A percentile compares a stretch with the other conserved stretches of the same genome.
phyloP scores from a whole-genome alignment of 2,888 invertebrate species.

The Rhopalosiphum nymphaeae region DNA sequence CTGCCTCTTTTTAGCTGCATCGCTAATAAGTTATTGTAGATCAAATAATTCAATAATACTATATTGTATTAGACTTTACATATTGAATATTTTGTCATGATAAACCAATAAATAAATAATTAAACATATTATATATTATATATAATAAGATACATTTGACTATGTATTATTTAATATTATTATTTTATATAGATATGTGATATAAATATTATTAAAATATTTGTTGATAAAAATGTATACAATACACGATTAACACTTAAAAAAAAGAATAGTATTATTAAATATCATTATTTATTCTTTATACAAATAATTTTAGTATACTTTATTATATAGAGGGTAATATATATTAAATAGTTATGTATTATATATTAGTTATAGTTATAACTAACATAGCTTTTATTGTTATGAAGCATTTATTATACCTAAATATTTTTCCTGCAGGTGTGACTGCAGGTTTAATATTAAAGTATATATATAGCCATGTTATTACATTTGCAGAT shows the following conservation, averaged over 20 bases:
- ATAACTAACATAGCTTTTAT: neutral
- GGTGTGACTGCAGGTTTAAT: conserved; percentile 31
- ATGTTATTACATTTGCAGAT: conserved; percentile 43
- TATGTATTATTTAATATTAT: neutral
- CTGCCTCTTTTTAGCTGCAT: neutral
- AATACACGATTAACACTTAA: neutral
- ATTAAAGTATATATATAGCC: neutral
- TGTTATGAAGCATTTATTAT: conserved; percentile 10
- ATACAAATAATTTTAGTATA: neutral
- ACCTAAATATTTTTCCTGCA: conserved; percentile 43
- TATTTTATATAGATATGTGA: neutral
- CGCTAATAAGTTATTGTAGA: neutral
- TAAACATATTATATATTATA: neutral
- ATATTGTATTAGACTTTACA: neutral
- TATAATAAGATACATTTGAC: neutral
- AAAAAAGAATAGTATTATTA: neutral
- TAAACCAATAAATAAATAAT: neutral
- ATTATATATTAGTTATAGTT: neutral
- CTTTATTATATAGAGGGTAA: neutral
- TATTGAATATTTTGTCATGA: neutral
- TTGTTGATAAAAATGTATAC: neutral
- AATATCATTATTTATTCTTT: neutral
- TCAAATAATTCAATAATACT: neutral
- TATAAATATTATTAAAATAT: neutral
- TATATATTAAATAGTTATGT: neutral